Evolutionary conservation across 1,140 invertebrate genomes (phyloP).

Genomic region (Chlorops oryzae): DNA sequence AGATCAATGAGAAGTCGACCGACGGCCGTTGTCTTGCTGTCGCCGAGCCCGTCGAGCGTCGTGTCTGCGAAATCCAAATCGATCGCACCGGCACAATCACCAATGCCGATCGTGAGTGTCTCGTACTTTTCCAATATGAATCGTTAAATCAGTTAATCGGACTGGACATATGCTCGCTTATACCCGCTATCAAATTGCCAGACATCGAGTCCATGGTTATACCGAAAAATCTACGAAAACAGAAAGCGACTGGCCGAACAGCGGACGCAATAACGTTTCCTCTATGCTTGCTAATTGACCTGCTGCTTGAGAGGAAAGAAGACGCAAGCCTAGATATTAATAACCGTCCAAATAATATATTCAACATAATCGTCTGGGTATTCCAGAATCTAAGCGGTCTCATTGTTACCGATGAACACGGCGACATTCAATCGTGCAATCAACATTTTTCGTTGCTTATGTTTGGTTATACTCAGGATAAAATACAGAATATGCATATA

Average conservation of each 20-base stretch:
- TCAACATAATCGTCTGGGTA: constrained; percentile 52
- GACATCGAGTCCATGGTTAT: constrained; percentile 41
- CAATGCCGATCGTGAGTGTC: constrained; percentile 48
- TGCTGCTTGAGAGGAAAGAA: too few relatives aligned
- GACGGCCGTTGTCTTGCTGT: constrained; percentile 58
- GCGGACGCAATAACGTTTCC: constrained; percentile 58
- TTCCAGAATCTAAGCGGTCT: constrained; percentile 64
- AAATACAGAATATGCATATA: constrained; percentile 57
- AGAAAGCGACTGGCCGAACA: constrained; percentile 58
- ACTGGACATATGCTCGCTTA: constrained; percentile 49
- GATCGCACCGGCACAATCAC: constrained; percentile 50
- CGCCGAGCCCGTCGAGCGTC: constrained; percentile 56
- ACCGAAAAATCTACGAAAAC: constrained; percentile 52
- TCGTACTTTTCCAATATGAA: constrained; percentile 52
- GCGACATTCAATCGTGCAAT: constrained; percentile 60
- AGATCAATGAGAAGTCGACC: constrained; percentile 53
- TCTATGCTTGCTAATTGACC: constrained; percentile 53
- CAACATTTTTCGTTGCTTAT: constrained; percentile 61
- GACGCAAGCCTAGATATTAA: constrained; percentile 25
- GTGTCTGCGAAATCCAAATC: constrained; percentile 45
- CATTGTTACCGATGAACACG: constrained; percentile 58
- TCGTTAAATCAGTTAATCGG: constrained; percentile 49
- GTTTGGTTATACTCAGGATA: constrained; percentile 57
- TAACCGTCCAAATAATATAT: constrained; percentile 39
- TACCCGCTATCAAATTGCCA: constrained; percentile 53